These are phyloP conservation scores for Aricia artaxerxes DNA, from an alignment of 2,888 invertebrate genomes.

Conservation along the genomic window DNA sequence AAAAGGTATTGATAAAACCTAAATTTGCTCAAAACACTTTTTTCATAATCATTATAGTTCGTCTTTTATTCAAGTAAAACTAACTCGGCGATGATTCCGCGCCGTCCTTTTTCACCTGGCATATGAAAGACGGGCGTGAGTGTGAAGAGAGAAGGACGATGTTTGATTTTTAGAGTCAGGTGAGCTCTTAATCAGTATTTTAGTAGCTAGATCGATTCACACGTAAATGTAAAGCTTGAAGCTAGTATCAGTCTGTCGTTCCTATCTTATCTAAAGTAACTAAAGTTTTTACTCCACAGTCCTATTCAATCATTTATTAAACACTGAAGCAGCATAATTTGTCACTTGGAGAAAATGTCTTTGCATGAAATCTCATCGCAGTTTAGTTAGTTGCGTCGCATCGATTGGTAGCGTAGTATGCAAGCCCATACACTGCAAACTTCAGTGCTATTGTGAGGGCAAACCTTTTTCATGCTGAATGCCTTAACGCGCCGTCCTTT, in stretches of 20 bases:
- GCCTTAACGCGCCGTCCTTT: conserved; percentile 1
- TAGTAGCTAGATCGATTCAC: not conserved
- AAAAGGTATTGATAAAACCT: too few relatives aligned
- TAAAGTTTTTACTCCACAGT: not conserved
- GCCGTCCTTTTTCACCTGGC: too few relatives aligned
- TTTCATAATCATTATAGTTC: too few relatives aligned
- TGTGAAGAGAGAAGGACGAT: too few relatives aligned
- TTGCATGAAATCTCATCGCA: not conserved
- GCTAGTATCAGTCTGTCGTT: not conserved
- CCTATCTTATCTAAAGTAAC: not conserved
- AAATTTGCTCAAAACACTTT: too few relatives aligned
- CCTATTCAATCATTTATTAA: not conserved
- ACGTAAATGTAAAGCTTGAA: not conserved
- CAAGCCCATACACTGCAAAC: not conserved
- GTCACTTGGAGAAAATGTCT: not conserved
- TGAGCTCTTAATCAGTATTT: not conserved
- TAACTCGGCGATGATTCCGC: too few relatives aligned
- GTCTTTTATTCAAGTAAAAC: too few relatives aligned
- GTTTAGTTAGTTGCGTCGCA: not conserved
- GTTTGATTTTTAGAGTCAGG: too few relatives aligned
- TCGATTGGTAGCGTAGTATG: not conserved
- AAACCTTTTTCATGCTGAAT: conserved; percentile 5
- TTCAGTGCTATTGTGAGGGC: conserved; percentile 9
- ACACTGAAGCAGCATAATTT: not conserved
- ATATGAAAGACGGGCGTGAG: too few relatives aligned